Evolutionary conservation across 2,797 vertebrate genomes (phyloP).

Genomic region (Melanotaenia pygmaea): DNA sequence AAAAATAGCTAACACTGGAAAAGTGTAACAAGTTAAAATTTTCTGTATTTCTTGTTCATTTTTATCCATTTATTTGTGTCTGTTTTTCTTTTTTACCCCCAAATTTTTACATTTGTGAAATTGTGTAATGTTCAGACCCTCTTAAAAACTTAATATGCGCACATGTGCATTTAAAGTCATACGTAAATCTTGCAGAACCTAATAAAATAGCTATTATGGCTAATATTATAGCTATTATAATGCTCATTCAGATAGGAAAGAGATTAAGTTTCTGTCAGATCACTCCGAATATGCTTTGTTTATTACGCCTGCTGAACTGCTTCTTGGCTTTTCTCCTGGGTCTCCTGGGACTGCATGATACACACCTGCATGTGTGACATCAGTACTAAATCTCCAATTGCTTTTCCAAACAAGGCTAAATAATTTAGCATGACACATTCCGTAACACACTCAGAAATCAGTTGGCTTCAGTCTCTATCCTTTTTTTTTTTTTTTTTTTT

Average conservation of each 20-base stretch:
- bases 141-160: not conserved
- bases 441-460: constrained; percentile 3
- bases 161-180: not conserved
- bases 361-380: not conserved
- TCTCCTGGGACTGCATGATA: not conserved
- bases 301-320: not conserved
- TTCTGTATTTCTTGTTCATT: not conserved
- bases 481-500: not conserved
- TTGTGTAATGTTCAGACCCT: not conserved
- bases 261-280: not conserved
- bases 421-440: not conserved
- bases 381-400: not conserved
- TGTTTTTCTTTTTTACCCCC: not conserved
- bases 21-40: not conserved
- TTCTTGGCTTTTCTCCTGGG: not conserved
- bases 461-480: not conserved
- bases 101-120: not conserved
- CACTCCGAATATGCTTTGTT: not conserved
- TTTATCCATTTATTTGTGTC: not conserved
- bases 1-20: no score
- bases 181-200: no score
- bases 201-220: not conserved
- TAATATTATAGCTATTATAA: not conserved
- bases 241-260: not conserved
- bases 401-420: not conserved